Conservation (phyloP, 2,888 invertebrate genomes). For the Rhagonycha lutea region DNA sequence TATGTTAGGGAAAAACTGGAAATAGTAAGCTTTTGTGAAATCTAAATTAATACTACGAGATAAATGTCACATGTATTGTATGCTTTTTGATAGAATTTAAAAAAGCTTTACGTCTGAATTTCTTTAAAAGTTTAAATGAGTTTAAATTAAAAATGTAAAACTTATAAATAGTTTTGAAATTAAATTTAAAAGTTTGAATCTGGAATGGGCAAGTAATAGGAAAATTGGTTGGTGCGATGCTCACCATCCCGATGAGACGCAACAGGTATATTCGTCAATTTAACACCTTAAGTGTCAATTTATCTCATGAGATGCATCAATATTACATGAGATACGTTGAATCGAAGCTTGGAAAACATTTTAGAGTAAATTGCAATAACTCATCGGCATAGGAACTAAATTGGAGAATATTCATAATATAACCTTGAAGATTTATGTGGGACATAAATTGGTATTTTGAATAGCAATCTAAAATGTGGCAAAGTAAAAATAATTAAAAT, state of each 20-base stretch:
- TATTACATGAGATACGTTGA: neutral
- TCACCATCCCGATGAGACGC: neutral
- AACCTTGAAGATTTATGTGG: neutral
- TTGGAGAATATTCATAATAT: neutral
- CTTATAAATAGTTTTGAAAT: neutral
- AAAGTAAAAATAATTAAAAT: neutral
- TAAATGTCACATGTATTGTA: too few species aligned
- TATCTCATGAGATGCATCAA: neutral
- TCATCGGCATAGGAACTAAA: neutral
- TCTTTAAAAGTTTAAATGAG: neutral
- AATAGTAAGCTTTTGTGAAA: too few species aligned
- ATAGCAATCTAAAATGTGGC: neutral
- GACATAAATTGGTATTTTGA: neutral
- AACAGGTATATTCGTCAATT: neutral
- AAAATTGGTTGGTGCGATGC: neutral
- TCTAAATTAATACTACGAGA: too few species aligned
- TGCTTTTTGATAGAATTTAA: neutral
- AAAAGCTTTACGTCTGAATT: neutral
- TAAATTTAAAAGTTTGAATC: neutral
- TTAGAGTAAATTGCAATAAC: neutral
- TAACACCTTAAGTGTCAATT: neutral
- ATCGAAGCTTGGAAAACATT: neutral
- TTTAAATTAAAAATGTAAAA: neutral
- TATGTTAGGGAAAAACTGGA: too few species aligned
- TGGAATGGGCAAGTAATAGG: neutral